Evolutionary conservation across 2,888 invertebrate species (phyloP).

Genomic region (Oasisia sp.): DNA sequence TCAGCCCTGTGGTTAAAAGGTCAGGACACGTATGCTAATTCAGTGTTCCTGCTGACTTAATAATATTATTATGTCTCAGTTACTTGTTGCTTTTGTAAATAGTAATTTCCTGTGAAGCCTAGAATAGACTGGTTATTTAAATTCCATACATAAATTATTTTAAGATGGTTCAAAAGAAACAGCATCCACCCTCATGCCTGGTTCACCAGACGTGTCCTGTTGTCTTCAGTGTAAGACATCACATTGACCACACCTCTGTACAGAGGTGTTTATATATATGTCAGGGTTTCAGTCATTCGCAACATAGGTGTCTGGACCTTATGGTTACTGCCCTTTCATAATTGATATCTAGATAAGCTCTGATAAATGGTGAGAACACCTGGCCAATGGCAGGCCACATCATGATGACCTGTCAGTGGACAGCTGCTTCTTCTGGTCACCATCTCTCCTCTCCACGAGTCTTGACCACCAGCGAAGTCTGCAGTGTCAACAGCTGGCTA

Average conservation of each 20-base stretch:
- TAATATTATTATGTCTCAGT: neutral
- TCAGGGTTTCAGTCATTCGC: neutral
- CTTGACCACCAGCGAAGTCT: neutral
- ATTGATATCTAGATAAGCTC: neutral
- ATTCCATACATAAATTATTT: neutral
- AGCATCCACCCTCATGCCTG: neutral
- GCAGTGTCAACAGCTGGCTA: neutral
- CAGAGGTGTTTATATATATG: neutral
- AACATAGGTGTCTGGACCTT: neutral
- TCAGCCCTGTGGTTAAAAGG: neutral
- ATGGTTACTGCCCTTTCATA: neutral
- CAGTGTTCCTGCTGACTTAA: neutral
- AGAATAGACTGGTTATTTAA: neutral
- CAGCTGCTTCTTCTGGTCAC: neutral
- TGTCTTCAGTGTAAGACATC: neutral
- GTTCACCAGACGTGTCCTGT: neutral
- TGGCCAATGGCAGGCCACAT: neutral
- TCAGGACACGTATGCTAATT: neutral
- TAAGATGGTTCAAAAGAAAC: neutral
- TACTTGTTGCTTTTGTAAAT: neutral
- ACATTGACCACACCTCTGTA: neutral
- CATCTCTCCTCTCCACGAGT: neutral
- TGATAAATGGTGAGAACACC: neutral
- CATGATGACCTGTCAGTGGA: neutral
- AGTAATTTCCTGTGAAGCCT: neutral